Conservation (phyloP, 2,797 vertebrate genomes). For the Eleutherodactylus coqui region DNA sequence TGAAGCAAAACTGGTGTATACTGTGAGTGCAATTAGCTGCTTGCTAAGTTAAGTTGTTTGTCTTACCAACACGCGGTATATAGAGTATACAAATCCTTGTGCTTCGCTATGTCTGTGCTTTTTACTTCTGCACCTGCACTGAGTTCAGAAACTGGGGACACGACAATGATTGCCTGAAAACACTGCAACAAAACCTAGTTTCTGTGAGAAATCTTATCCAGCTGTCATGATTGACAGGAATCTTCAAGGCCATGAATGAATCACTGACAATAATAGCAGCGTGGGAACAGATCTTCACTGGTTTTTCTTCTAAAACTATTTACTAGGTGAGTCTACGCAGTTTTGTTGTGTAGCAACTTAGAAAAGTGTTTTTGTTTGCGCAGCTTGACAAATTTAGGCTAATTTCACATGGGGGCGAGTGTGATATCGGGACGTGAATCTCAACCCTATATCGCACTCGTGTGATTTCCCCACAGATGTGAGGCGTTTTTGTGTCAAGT, state of each 20-base stretch:
- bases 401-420: too few relatives aligned
- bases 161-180: constrained; percentile 14
- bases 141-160: constrained; percentile 7
- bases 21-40: neutral
- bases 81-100: neutral
- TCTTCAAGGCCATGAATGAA: constrained; percentile 17
- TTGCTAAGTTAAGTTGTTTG: neutral
- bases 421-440: too few relatives aligned
- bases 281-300: neutral
- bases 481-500: too few relatives aligned
- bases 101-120: neutral
- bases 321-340: neutral
- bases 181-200: constrained; percentile 7
- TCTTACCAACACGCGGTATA: neutral
- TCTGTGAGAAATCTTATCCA: constrained; percentile 9
- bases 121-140: neutral
- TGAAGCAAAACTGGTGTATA: neutral
- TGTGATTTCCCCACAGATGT: too few relatives aligned
- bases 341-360: neutral
- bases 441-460: too few relatives aligned
- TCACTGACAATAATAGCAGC: neutral
- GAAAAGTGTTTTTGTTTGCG: neutral
- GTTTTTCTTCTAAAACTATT: neutral
- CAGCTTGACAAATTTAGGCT: too few relatives aligned
- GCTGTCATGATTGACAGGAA: neutral